These are phyloP conservation scores for Sebastes vulpes DNA, from an alignment of 2,797 vertebrate genomes.

Conservation along the genomic window DNA sequence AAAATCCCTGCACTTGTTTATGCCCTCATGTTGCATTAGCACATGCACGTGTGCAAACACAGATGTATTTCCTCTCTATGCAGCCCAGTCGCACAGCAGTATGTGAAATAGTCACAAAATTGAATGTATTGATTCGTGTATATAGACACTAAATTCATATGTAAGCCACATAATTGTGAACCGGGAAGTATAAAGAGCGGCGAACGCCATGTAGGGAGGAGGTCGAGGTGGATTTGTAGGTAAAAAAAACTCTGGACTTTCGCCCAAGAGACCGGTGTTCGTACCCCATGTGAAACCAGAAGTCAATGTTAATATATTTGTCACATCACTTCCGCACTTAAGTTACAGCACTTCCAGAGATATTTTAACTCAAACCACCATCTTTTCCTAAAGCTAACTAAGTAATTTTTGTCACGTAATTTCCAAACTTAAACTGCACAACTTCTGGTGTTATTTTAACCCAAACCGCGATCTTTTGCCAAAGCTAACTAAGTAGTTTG, in stretches of 20 bases:
- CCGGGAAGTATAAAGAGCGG: not conserved
- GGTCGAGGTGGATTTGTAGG: not conserved
- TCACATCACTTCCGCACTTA: not conserved
- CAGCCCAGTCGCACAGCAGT: not conserved
- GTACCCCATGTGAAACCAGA: not conserved
- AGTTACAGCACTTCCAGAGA: not conserved
- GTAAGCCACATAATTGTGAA: not conserved
- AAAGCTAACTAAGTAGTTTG: not conserved
- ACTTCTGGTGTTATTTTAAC: not conserved
- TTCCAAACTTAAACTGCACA: too few relatives aligned
- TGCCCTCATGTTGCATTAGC: not conserved
- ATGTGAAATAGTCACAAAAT: not conserved
- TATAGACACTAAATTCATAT: not conserved
- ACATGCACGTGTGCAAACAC: not conserved
- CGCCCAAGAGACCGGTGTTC: not conserved
- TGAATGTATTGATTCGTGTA: not conserved
- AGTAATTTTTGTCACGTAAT: too few relatives aligned
- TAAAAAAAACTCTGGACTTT: not conserved
- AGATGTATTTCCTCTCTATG: not conserved
- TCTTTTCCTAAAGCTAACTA: too few relatives aligned
- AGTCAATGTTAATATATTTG: not conserved
- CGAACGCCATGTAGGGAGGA: not conserved
- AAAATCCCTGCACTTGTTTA: not conserved
- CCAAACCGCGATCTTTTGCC: not conserved
- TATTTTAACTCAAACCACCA: too few relatives aligned